phyloP scores from a whole-genome alignment of 30 jellyfish, hydroid and myxozoan genomes.

The Pelagia noctiluca region DNA sequence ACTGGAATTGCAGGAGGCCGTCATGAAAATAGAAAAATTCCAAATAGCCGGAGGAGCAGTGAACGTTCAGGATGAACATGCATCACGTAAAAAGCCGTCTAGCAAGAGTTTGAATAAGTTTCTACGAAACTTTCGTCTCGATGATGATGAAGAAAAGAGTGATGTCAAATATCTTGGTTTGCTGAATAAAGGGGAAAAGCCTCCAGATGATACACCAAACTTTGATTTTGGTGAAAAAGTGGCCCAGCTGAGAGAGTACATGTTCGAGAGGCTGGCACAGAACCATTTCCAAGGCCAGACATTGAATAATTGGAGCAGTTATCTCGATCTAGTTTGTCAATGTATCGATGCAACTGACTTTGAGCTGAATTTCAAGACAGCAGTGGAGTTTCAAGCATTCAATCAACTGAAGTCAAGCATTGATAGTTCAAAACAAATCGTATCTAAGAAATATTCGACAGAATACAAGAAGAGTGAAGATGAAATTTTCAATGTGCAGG shows the following conservation, averaged over 20 bases:
- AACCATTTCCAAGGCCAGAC: background rate
- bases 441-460: no score
- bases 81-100: background rate
- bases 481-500: background rate
- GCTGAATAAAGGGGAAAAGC: background rate
- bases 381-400: no score
- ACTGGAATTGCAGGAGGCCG: background rate
- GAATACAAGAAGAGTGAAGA: background rate
- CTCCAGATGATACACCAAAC: no score
- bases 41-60: background rate
- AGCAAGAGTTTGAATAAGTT: background rate
- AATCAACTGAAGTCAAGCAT: constrained; percentile 3
- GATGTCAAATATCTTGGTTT: constrained; percentile 2
- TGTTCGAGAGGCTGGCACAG: constrained; percentile 7
- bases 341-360: no score
- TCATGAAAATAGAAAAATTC: no score
- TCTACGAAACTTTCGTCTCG: background rate
- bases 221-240: background rate
- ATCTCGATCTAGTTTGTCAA: constrained; percentile 1
- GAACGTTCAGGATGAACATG: background rate
- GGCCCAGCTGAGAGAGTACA: background rate
- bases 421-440: no score
- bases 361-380: no score
- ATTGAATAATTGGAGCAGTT: background rate
- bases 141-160: background rate